Evolutionary conservation across 1,140 invertebrate genomes (phyloP).

Genomic region (Ips typographus): DNA sequence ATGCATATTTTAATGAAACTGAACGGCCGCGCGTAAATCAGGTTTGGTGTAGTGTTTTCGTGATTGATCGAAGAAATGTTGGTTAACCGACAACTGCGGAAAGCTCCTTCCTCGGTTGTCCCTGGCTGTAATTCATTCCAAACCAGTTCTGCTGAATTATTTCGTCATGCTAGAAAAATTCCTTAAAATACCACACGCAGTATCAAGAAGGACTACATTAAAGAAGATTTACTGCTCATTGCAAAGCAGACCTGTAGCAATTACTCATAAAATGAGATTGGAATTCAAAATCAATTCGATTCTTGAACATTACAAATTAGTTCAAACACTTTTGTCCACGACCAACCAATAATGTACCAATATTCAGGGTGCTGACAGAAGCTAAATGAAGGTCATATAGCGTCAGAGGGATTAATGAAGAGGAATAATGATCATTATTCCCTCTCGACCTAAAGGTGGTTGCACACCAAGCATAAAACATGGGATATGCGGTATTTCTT

Average conservation of each 20-base stretch:
- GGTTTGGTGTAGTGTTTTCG: neutral
- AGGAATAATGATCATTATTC: too few species aligned
- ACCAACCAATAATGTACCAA: too few species aligned
- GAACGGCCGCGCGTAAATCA: neutral
- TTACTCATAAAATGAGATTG: neutral
- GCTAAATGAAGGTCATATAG: too few species aligned
- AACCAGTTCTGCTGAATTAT: neutral
- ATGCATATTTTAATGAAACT: neutral
- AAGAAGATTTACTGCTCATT: neutral
- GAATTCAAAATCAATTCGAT: neutral
- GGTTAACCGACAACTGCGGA: neutral
- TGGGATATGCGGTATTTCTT: too few species aligned
- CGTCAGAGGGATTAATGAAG: too few species aligned
- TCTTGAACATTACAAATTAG: too few species aligned
- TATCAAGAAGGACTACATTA: neutral
- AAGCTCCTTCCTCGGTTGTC: neutral
- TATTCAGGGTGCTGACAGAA: too few species aligned
- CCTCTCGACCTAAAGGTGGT: too few species aligned
- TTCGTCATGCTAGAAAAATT: neutral
- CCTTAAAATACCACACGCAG: neutral
- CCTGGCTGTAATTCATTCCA: neutral
- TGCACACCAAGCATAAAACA: too few species aligned
- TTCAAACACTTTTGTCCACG: too few species aligned
- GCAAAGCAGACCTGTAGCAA: neutral
- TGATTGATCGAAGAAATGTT: neutral